phyloP scores from a whole-genome alignment of 1,140 invertebrate genomes.

The Parapsyche elsis region DNA sequence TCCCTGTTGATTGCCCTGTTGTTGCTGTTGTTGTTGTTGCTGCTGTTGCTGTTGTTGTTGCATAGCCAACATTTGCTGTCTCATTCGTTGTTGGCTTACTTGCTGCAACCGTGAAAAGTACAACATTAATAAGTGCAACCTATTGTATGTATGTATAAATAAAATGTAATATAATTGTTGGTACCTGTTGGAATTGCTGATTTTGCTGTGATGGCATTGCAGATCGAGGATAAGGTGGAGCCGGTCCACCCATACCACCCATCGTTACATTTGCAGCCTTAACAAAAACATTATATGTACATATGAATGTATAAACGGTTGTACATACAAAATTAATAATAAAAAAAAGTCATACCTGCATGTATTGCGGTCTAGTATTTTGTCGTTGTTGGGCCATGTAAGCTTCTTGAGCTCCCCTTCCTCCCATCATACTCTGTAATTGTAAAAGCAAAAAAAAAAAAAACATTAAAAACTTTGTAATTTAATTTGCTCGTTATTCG shows the following conservation, averaged over 20 bases:
- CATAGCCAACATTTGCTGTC: slow-evolving; percentile 72
- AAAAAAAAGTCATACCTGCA: slow-evolving; percentile 61
- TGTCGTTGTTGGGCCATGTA: slow-evolving; percentile 66
- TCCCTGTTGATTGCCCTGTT: slow-evolving; percentile 63
- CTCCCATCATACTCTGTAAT: slow-evolving; percentile 65
- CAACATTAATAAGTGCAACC: not conserved
- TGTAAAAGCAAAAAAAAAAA: slow-evolving; percentile 26
- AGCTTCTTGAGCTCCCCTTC: slow-evolving; percentile 64
- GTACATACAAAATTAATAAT: not conserved
- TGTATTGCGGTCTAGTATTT: slow-evolving; percentile 66
- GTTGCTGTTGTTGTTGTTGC: slow-evolving; percentile 60
- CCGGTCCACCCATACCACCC: slow-evolving; percentile 73
- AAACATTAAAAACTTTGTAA: not conserved
- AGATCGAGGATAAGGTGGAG: slow-evolving; percentile 69
- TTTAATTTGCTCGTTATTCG: not conserved
- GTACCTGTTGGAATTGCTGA: slow-evolving; percentile 72
- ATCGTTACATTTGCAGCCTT: slow-evolving; percentile 76
- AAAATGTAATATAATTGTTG: not conserved
- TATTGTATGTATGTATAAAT: no score
- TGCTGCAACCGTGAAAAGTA: slow-evolving; percentile 36
- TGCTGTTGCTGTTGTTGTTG: slow-evolving; percentile 63
- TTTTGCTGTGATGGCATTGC: slow-evolving; percentile 69
- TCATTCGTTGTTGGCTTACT: slow-evolving; percentile 63
- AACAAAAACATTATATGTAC: not conserved
- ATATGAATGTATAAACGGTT: not conserved